A percentile compares a stretch with the other conserved stretches of the same genome.
These are phyloP conservation scores for Megastigmus dorsalis DNA, from an alignment of 2,888 invertebrate genomes.

Conservation along the genomic window DNA sequence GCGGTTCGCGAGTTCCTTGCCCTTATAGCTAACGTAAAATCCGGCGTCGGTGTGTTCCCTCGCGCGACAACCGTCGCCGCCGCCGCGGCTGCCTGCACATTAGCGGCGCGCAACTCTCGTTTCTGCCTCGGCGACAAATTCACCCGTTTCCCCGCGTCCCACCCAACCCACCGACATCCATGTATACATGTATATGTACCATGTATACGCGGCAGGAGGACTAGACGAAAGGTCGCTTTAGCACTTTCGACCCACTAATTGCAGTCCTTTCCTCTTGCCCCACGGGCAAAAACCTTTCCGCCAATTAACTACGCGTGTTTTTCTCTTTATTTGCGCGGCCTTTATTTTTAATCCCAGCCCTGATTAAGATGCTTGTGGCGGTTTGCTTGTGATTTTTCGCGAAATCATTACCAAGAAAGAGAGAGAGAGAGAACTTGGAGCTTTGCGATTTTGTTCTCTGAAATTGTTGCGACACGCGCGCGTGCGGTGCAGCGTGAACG, in stretches of 20 bases:
- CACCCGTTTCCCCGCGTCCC: neutral
- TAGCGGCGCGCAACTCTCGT: constrained; percentile 6
- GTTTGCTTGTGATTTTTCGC: no score
- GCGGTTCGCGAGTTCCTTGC: constrained; percentile 16
- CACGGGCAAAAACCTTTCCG: constrained; percentile 11
- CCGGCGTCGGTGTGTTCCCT: no score
- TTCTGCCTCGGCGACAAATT: constrained; percentile 22
- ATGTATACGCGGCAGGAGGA: neutral
- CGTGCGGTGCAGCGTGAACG: no score
- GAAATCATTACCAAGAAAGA: no score
- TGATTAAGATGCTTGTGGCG: constrained; percentile 29
- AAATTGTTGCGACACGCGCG: no score
- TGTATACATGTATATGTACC: no score
- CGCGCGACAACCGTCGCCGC: no score
- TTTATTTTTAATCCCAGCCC: no score
- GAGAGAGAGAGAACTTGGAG: no score
- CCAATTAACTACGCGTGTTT: constrained; percentile 33
- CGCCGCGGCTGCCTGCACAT: neutral
- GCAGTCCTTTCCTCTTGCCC: constrained; percentile 45
- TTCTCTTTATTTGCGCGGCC: neutral
- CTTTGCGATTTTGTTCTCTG: no score
- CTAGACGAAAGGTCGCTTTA: neutral
- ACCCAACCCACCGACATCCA: neutral
- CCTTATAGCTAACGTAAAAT: no score
- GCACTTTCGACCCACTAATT: constrained; percentile 35